Evolutionary conservation across 1,140 invertebrate species (phyloP).

Genomic region (Hormaphis cornu): DNA sequence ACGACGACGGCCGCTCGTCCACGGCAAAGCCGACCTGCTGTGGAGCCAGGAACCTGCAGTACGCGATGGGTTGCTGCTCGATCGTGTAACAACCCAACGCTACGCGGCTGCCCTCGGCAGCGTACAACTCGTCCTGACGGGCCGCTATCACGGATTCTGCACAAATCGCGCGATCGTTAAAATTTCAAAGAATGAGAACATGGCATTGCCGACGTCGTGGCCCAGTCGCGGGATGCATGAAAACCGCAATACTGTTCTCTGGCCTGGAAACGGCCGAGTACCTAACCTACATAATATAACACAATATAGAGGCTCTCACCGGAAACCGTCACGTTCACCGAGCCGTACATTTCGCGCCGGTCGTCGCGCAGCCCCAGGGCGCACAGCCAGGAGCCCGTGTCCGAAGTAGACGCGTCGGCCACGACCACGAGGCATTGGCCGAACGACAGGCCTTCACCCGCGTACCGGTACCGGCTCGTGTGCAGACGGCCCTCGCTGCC

Average conservation of each 20-base stretch:
- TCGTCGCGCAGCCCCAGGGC: neutral
- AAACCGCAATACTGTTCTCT: no score
- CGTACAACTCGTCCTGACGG: conserved; percentile 6
- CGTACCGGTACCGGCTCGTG: neutral
- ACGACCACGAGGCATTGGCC: conserved; percentile 4
- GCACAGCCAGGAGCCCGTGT: conserved; percentile 4
- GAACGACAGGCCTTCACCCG: conserved; percentile 2
- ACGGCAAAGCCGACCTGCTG: neutral
- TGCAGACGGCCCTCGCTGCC: neutral
- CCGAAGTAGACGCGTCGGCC: neutral
- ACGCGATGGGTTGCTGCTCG: neutral
- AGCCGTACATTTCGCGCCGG: neutral
- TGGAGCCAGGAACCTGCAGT: conserved; percentile 7
- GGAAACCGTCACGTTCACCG: neutral
- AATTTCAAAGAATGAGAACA: no score
- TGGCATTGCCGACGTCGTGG: no score
- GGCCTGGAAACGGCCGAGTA: neutral
- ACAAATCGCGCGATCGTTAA: no score
- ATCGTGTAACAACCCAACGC: conserved; percentile 1
- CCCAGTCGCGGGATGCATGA: no score
- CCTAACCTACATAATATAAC: no score
- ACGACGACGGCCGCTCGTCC: neutral
- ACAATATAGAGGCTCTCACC: neutral
- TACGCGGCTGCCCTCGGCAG: neutral
- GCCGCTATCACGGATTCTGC: conserved; percentile 9